Percentiles rank a stretch among this genome's conserved stretches.
phyloP scores from a whole-genome alignment of 2,113 vertebrate species.

The Sturnira hondurensis region DNA sequence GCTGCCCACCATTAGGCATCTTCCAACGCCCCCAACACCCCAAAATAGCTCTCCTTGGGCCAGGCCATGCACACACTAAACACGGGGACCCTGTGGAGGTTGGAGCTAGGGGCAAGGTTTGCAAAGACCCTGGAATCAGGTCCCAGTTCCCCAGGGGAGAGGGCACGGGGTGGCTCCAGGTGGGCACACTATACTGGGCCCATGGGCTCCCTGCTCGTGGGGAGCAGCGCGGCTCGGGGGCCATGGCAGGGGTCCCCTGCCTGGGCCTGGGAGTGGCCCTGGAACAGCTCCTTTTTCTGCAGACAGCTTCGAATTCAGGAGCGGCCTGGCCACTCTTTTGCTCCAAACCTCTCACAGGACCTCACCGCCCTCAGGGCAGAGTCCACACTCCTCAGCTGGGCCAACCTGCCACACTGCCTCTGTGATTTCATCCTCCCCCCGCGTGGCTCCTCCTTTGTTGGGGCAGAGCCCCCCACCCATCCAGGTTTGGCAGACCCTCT shows the following conservation, averaged over 20 bases:
- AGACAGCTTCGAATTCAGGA: background rate
- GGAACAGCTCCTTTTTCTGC: background rate
- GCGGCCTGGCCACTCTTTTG: background rate
- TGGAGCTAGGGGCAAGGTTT: too few species aligned
- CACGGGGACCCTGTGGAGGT: background rate
- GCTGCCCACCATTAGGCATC: background rate
- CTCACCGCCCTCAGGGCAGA: background rate
- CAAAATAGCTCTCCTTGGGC: background rate
- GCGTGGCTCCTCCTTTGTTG: background rate
- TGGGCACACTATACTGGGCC: background rate
- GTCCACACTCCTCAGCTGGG: too few species aligned
- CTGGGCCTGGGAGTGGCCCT: background rate
- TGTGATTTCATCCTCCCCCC: too few species aligned
- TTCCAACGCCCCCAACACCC: background rate
- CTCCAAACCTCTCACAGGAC: too few species aligned
- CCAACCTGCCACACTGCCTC: background rate
- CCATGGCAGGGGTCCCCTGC: background rate
- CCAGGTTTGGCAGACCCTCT: background rate
- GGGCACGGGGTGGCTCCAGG: too few species aligned
- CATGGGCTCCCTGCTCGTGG: accelerated
- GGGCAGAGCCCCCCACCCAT: too few species aligned
- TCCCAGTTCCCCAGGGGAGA: background rate
- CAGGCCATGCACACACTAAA: background rate
- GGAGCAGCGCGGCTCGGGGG: accelerated
- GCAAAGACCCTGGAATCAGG: background rate